Evolutionary conservation across 2,888 invertebrate species (phyloP), one percentile per base, ranked within the genome.

Genomic region (Platycheirus albimanus): DNA sequence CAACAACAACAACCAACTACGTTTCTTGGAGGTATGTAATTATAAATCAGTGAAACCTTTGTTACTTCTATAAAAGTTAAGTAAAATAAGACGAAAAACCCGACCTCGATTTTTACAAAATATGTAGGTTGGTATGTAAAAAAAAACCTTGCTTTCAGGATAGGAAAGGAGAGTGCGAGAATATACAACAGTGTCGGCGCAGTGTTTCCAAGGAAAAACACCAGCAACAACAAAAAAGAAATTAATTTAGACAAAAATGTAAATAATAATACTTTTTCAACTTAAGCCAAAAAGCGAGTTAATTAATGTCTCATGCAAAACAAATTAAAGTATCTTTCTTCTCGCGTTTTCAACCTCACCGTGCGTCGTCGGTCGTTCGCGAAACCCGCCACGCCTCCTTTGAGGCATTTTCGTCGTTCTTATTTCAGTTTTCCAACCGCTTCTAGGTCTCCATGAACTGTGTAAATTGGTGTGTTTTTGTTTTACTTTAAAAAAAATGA

Each of bases 231-330:
- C 24, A 24, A 30, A 24, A 38, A 17, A 43, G 41, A 54, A 51
- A 80, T n/a, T n/a, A n/a, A 80, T 75, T 80, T 75, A 75, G 70
- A 51, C 69, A 58, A 80, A 80, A 75, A 79, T 79, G 75, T 64
- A 75, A 80, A 80, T 75, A 56, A 24, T 75, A 61, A 70, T 69
- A 69, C 64, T 64, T 64, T 43, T 51, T 47, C 49, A 56, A 61
- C 52, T 79, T 66, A 30, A 10, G 10, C 11, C 38, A 20, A 56
- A 30, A 54, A 69, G 49, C 49, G 51, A 75, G 79, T 80, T 75
- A 80, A 80, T 80, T 76, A 80, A 76, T 80, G 80, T 66, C 43
- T 43, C 64, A 80, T 70, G 80, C 70, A 51, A 76, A 76, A 64
- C 64, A 76, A 76, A 76, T 80, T 76, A 76, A 80, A 80, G 64